Evolutionary conservation across 1,140 invertebrate species (phyloP), one percentile per base, ranked within the genome.

Genomic region (Argopecten irradians): DNA sequence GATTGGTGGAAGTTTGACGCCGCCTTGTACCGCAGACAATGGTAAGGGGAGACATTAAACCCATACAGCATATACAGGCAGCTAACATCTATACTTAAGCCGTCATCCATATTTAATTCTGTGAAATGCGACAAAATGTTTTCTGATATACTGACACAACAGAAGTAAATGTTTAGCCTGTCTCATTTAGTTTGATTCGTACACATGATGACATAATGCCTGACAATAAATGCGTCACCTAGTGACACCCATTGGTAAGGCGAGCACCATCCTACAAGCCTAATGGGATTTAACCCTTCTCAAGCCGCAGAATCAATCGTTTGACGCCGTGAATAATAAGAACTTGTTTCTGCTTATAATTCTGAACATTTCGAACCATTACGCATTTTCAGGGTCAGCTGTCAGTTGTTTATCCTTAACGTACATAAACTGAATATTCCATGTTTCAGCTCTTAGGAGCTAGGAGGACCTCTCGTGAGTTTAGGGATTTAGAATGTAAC

Each of bases 101-200:
- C 55, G 11, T 71, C 55, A 71, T 71, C 55, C 55, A 71, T 71
- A 71, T 71, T 71, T 71, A 71, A 71, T 71, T 71, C 55, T 11
- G 5, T 1, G 11, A 71, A 71, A 71, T 71, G 55, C 55, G 22
- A 28, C 55, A 71, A 71, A 71, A 71, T 71, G n/a, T 71, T 71
- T 71, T 71, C 22, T 8, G 55, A 71, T 71, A 71, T n/a, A 71
- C 55, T 28, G 55, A 71, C n/a, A 71, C n/a, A 71, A 28, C 22
- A 71, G 55, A 71, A 71, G n/a, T 28, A 71, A 71, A 71, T 28
- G 14, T 28, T 71, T 28, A n/a, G 55, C 22, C n/a, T 71, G 55
- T 71, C 55, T 28, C 8, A n/a, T 71, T 28, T 28, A 7, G 8
- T 8, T 71, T 71, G 55, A 71, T 28, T 71, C 22, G 55, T n/a